Evolutionary conservation across 2,797 vertebrate genomes (phyloP).

Genomic region (Sebastiscus albofasciatus): DNA sequence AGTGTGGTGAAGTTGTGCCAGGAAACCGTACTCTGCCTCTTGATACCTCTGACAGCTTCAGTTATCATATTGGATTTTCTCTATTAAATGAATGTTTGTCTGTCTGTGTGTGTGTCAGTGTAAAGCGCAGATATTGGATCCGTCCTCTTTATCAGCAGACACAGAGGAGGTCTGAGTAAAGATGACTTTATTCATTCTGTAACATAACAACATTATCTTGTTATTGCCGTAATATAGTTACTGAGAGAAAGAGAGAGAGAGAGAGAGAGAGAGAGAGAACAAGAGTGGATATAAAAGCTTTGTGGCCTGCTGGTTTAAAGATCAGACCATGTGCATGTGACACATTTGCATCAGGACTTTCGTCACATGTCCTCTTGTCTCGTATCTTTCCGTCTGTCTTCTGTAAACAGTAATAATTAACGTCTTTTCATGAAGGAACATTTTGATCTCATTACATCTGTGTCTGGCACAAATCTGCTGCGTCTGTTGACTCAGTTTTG

Average conservation of each 20-base stretch:
- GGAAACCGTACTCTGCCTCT: neutral
- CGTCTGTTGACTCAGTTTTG: constrained; percentile 50
- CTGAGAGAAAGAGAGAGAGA: neutral
- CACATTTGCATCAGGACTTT: constrained; percentile 31
- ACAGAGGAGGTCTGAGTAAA: constrained; percentile 44
- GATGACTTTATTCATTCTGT: constrained; percentile 57
- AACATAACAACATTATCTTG: constrained; percentile 56
- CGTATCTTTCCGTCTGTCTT: constrained; percentile 50
- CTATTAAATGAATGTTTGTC: constrained; percentile 42
- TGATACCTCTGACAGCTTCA: constrained; percentile 19
- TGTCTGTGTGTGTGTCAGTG: constrained; percentile 23
- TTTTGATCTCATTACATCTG: constrained; percentile 47
- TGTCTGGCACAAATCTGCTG: constrained; percentile 48
- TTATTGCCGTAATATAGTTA: constrained; percentile 54
- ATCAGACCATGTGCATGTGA: constrained; percentile 27
- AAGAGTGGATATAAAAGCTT: constrained; percentile 45
- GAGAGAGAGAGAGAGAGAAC: neutral
- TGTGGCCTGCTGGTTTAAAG: constrained; percentile 39
- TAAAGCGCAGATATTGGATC: constrained; percentile 57
- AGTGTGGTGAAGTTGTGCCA: too few species aligned
- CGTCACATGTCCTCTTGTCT: constrained; percentile 52
- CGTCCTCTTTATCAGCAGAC: constrained; percentile 60
- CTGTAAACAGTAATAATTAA: constrained; percentile 53
- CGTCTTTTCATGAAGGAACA: constrained; percentile 36
- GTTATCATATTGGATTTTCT: constrained; percentile 31